Conservation (phyloP, 2,888 invertebrate species). For the Eupithecia dodoneata region DNA sequence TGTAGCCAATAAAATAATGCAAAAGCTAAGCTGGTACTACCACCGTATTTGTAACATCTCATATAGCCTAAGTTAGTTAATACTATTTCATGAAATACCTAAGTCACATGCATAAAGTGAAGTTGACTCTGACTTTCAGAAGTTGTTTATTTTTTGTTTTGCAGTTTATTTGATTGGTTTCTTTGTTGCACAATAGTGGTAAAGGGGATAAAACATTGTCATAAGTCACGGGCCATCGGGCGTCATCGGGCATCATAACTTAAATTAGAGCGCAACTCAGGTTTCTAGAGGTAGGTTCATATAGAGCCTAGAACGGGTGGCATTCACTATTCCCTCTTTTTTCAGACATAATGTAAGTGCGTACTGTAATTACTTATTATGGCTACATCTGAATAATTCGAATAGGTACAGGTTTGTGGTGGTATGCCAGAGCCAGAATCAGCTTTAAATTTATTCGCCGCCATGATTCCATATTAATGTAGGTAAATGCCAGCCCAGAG, state of each 20-base stretch:
- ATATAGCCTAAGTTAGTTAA: neutral
- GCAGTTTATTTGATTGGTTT: neutral
- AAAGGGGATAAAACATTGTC: neutral
- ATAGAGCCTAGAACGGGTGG: neutral
- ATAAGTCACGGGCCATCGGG: too few relatives aligned
- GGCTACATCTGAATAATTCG: neutral
- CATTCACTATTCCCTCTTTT: neutral
- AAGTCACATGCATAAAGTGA: too few relatives aligned
- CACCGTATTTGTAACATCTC: neutral
- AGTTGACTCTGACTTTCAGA: too few relatives aligned
- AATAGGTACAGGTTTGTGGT: neutral
- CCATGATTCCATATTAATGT: conserved; percentile 65
- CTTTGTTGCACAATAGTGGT: neutral
- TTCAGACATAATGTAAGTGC: conserved; percentile 18
- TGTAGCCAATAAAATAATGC: conserved; percentile 36
- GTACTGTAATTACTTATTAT: neutral
- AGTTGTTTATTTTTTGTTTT: neutral
- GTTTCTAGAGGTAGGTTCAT: neutral
- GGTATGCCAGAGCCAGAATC: conserved; percentile 40
- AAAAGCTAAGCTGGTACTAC: neutral
- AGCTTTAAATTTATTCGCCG: conserved; percentile 54
- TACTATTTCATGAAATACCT: too few relatives aligned
- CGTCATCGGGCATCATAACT: neutral
- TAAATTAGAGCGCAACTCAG: neutral
- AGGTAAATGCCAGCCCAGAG: conserved; percentile 63